A percentile compares a stretch with the other conserved stretches of the same genome.
Evolutionary conservation across 2,888 invertebrate species (phyloP).

Genomic region (Sinhomidia bicolor): DNA sequence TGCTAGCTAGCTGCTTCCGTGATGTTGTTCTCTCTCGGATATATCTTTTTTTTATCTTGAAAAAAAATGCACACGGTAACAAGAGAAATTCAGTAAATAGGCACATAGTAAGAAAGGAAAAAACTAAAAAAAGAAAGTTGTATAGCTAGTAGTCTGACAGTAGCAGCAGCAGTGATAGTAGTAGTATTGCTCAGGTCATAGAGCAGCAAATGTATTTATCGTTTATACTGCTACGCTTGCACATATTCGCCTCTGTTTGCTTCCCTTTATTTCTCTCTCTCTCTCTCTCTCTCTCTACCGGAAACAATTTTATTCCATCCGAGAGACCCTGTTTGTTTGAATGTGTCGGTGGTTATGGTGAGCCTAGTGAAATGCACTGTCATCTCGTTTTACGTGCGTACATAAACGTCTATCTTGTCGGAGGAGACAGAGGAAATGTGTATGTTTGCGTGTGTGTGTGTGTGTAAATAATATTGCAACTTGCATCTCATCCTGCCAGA

Average conservation of each 20-base stretch:
- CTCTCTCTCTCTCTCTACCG: conserved; percentile 10
- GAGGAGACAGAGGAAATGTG: background rate
- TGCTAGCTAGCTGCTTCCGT: too few species aligned
- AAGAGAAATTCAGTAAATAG: too few species aligned
- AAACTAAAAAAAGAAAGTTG: background rate
- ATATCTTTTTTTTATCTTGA: too few species aligned
- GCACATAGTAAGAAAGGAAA: too few species aligned
- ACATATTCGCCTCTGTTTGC: background rate
- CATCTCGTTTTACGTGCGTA: conserved; percentile 52
- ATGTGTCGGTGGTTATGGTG: background rate
- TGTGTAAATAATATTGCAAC: conserved; percentile 59
- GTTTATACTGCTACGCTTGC: too few species aligned
- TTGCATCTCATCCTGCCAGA: background rate
- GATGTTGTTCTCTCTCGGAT: too few species aligned
- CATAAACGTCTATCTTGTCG: conserved; percentile 36
- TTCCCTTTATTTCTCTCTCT: conserved; percentile 6
- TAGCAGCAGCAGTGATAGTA: background rate
- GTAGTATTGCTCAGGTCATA: background rate
- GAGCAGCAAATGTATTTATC: background rate
- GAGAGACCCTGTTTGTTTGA: background rate
- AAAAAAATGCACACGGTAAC: too few species aligned
- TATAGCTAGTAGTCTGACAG: too few species aligned
- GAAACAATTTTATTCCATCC: conserved; percentile 51
- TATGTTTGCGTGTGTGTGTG: too few species aligned
- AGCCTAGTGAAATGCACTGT: conserved; percentile 16